Evolutionary conservation across 1,140 invertebrate genomes (phyloP), one percentile per base, ranked within the genome.

Genomic region (Drosophila elegans): DNA sequence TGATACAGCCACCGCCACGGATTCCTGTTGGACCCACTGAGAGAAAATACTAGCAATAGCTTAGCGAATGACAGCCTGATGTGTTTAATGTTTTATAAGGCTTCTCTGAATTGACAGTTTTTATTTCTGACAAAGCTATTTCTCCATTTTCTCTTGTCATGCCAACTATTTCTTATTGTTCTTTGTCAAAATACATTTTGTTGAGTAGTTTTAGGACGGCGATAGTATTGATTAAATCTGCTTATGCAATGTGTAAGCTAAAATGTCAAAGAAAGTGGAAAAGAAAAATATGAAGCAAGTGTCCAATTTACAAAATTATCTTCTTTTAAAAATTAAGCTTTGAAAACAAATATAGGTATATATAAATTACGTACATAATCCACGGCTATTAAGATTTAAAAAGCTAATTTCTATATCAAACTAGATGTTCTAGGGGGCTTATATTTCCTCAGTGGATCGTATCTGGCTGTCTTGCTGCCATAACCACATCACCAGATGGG

Each of bases 401-500:
- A 32, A 32, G 1, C 29, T 2, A 32, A 32, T 7, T 32, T 32
- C 29, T 32, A 32, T 32, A 32, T 21, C 16, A 21, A 21, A 21
- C 0, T 21, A 1, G 0, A 21, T 21, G 16, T 7, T 32, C 6
- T 32, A 32, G 41, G n/a, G 10, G 5, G 4, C 11, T n/a, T 41
- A 32, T 1, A 51, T 72, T 57, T 7, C 12, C 29, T 25, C 27
- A 56, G 64, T 68, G 64, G 13, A 13, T 64, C 42, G 34, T 46
- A 41, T 42, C 60, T 51, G 11, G 7, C 29, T 42, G 63, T 10
- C 57, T 49, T 39, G 27, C 27, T 64, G 59, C 53, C 56, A 44
- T 48, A 74, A 67, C 59, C 74, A 61, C 69, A 75, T 52, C 42
- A 36, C 32, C 67, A 69, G 61, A 55, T 46, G 42, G 34, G 48